Base-by-base conservation (phyloP, 2,888 invertebrate genomes). In the Nomada flava region DNA sequence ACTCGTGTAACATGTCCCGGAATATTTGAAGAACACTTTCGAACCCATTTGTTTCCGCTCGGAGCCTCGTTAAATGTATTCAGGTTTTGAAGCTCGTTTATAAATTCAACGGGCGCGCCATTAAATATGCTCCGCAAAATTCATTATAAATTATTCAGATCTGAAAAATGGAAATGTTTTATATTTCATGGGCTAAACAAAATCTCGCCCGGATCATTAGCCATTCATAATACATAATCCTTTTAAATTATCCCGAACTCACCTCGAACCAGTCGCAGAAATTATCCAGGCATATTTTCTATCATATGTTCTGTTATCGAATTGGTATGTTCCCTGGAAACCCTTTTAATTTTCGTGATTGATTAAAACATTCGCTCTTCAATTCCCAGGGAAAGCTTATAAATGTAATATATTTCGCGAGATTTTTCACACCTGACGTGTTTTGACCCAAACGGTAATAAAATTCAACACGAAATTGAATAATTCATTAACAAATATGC, bases 291-390 rank as follows among this genome's bases (percentile, higher is more conserved):
- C 44, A 44, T 47, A 26, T 36, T 36, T 57, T 57, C 53, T 60
- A 44, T 74, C 64, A 64, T 73, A 74, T 52, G 81, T 73, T 64
- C 53, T 53, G 70, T 73, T 62, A 62, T 60, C 69, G 65, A 65
- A 74, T 79, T 81, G 29, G 29, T 65, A 70, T 79, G 79, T 72
- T 78, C 67, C 20, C 36, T 52, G n/a, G 23, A 55, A 29, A 50
- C 20, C 65, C 64, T 53, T 81, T 81, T 73, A 81, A 79, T 79
- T 52, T 72, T 75, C 67, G 18, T 29, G 29, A 29, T 29, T 29
- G 29, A 7, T 29, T 29, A 7, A 29, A 29, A 7, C 29, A 29
- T 7, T 29, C 29, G 29, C 0, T 1, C 36, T 36, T 36, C 36
- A 36, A 36, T 36, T 7, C 3, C 36, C 36, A 1, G 36, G 36